phyloP scores from a whole-genome alignment of 2,113 vertebrate species.

The Pleuronectes platessa region DNA sequence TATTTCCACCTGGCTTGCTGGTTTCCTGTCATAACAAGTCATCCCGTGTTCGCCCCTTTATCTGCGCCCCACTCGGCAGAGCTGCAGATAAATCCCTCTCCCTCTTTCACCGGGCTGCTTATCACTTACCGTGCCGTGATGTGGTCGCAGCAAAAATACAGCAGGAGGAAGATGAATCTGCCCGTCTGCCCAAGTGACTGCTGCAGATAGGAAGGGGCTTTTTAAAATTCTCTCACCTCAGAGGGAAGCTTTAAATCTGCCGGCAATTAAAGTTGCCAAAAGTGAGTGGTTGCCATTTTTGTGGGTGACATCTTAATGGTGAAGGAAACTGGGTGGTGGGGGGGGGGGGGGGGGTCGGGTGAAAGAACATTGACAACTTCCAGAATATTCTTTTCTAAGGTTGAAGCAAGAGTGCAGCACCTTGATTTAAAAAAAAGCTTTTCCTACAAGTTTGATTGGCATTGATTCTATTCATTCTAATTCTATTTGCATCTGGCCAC shows the following conservation, averaged over 20 bases:
- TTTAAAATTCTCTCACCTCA: slow-evolving; percentile 51
- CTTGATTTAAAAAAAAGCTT: background rate
- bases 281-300: slow-evolving; percentile 50
- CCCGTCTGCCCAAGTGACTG: slow-evolving; percentile 56
- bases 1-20: slow-evolving; percentile 36
- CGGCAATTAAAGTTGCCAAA: slow-evolving; percentile 60
- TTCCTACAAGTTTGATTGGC: background rate
- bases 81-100: slow-evolving; percentile 72
- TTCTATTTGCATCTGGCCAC: too few species aligned
- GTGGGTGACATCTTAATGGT: slow-evolving; percentile 16
- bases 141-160: slow-evolving; percentile 71
- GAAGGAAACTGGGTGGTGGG: background rate
- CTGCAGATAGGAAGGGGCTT: slow-evolving; percentile 63
- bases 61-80: slow-evolving; percentile 69
- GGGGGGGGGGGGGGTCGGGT: background rate
- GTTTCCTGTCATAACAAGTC: slow-evolving; percentile 74
- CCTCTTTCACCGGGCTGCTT: slow-evolving; percentile 67
- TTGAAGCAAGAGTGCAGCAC: background rate
- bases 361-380: background rate
- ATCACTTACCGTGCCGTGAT: slow-evolving; percentile 69
- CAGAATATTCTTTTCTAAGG: background rate
- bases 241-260: slow-evolving; percentile 52
- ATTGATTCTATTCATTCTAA: too few species aligned
- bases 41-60: slow-evolving; percentile 66
- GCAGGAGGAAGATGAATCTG: slow-evolving; percentile 73